Evolutionary conservation across 1,140 invertebrate species (phyloP).

Genomic region (Mya arenaria): DNA sequence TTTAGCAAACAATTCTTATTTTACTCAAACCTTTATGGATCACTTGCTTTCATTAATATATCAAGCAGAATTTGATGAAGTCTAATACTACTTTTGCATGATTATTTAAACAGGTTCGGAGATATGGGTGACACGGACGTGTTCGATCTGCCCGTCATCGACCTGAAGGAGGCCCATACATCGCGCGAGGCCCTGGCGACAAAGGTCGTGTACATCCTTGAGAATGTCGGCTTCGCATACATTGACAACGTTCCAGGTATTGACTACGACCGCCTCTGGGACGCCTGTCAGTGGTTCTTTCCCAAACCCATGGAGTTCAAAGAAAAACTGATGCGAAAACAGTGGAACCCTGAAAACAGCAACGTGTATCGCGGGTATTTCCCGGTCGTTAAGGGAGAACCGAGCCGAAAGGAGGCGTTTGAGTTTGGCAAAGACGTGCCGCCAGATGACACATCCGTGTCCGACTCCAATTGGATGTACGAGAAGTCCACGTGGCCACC

Average conservation of each 20-base stretch:
- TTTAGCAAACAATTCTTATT: no score
- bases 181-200: constrained; percentile 34
- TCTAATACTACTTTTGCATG: no score
- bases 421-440: constrained; percentile 37
- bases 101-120: no score
- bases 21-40: no score
- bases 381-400: constrained; percentile 37
- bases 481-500: constrained; percentile 29
- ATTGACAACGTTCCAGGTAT: constrained; percentile 57
- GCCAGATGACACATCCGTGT: background rate
- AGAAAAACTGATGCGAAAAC: constrained; percentile 22
- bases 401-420: constrained; percentile 54
- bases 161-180: constrained; percentile 29
- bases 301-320: constrained; percentile 38
- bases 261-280: constrained; percentile 45
- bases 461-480: constrained; percentile 36
- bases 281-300: constrained; percentile 58
- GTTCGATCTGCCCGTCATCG: constrained; percentile 41
- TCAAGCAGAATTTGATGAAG: no score
- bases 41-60: no score
- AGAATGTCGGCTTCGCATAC: constrained; percentile 58
- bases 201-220: constrained; percentile 51
- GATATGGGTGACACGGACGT: background rate
- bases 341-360: constrained; percentile 54
- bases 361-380: constrained; percentile 61